These are phyloP conservation scores for Mustela lutreola DNA, from an alignment of 2,113 vertebrate species.

Conservation along the genomic window DNA sequence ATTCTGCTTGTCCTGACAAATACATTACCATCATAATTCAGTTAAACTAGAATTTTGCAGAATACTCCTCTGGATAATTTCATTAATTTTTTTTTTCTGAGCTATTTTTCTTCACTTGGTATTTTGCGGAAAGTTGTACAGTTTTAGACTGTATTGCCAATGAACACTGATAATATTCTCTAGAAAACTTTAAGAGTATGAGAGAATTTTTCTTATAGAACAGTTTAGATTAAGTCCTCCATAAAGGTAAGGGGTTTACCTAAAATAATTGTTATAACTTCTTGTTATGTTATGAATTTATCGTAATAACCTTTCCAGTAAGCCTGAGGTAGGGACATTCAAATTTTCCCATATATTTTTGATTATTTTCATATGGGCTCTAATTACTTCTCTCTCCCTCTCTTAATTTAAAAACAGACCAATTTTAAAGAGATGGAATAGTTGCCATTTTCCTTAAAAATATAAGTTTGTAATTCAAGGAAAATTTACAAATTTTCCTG, in stretches of 20 bases:
- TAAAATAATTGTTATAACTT: slow-evolving; percentile 7
- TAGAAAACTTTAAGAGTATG: background rate
- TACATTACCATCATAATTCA: background rate
- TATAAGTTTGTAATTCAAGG: background rate
- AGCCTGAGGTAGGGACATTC: background rate
- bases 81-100: background rate
- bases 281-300: slow-evolving; percentile 36
- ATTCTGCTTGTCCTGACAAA: background rate
- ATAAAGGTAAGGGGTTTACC: background rate
- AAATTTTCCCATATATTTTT: slow-evolving; percentile 15
- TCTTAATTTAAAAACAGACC: slow-evolving; percentile 25
- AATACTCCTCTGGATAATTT: background rate
- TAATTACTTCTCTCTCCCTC: background rate
- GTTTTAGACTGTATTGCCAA: background rate
- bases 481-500: background rate
- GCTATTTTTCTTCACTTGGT: background rate
- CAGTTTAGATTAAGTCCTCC: background rate
- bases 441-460: background rate
- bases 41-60: background rate
- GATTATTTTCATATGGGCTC: background rate
- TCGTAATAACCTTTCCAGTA: background rate
- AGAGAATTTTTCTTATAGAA: background rate
- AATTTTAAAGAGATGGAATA: background rate
- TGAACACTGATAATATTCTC: background rate
- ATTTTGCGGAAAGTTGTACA: background rate